These are phyloP conservation scores for Monarcha castaneiventris DNA, from an alignment of 2,113 vertebrate species.

Conservation along the genomic window DNA sequence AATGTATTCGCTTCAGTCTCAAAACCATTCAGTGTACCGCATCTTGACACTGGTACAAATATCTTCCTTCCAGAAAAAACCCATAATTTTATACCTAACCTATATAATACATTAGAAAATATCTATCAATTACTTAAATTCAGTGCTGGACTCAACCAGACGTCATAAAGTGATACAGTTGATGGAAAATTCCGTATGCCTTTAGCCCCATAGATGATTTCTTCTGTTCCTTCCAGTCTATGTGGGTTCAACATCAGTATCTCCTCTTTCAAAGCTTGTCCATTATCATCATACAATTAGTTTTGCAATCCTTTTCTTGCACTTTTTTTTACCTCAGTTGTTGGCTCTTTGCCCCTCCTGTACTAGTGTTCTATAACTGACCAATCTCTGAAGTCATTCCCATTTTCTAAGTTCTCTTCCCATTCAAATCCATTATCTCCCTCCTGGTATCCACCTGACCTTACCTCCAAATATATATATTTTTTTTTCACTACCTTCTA, in stretches of 20 bases:
- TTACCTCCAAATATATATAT: neutral
- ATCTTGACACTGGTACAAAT: neutral
- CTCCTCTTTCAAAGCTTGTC: neutral
- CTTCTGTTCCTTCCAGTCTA: neutral
- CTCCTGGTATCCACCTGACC: neutral
- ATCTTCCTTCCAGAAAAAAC: neutral
- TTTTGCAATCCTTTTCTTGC: neutral
- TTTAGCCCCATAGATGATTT: neutral
- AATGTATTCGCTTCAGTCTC: neutral
- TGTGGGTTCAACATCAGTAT: neutral
- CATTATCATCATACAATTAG: neutral
- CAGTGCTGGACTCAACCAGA: neutral
- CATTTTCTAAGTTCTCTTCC: neutral
- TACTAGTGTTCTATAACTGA: neutral
- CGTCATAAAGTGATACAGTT: fast-evolving
- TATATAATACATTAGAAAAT: neutral
- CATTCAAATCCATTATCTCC: neutral
- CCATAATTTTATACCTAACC: neutral
- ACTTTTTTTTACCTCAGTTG: neutral
- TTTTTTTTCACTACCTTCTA: neutral
- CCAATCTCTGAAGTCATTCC: neutral
- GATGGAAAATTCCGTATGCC: neutral
- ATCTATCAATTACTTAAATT: neutral
- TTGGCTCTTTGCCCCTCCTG: neutral
- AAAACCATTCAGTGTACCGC: neutral